Base-by-base conservation (phyloP, 2,113 vertebrate species). In the Mionectes macconnelli region DNA sequence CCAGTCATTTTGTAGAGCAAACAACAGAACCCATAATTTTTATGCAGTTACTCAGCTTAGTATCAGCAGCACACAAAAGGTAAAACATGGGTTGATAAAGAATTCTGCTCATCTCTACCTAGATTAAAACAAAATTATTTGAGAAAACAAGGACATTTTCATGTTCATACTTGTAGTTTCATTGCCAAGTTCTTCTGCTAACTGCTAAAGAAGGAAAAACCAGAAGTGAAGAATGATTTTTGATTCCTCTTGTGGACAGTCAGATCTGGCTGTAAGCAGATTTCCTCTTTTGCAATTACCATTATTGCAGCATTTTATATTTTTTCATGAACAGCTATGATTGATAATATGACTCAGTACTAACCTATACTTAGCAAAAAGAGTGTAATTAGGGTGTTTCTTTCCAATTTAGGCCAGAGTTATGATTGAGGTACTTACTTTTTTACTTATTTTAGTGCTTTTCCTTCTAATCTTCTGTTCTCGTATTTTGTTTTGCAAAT, bases 321-420 rank as follows among this genome's bases (percentile, higher is more conserved):
- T 92, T 93, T 86, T 59, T 56, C 76, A 1, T 80, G 57, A 96
- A 87, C 52, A 95, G 39, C 79, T 97, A 66, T 59, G 91, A 72
- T 87, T 91, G 84, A 62, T 87, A 85, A 84, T 89, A 93, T 85
- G 72, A 93, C 59, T 96, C 87, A 93, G 60, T 81, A 93, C 87
- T 93, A 96, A 87, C 47, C 94, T 88, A 83, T 79, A 93, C 59
- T 97, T 97, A 96, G 90, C 35, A 94, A 95, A 95, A 97, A 88
- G 59, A 92, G 6, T 50, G 49, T 97, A 96, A 97, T 97, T 95
- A 97, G 39, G 21, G 59, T n/a, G 68, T 87, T 94, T 84, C 70
- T 72, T 74, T 87, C 66, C 63, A 92, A 62, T 93, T 96, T 75
- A 56, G 64, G 76, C 67, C 64, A 95, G 40, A 83, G 23, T 50